phyloP scores from a whole-genome alignment of 2,888 invertebrate species.

The Ypsolopha scabrella region DNA sequence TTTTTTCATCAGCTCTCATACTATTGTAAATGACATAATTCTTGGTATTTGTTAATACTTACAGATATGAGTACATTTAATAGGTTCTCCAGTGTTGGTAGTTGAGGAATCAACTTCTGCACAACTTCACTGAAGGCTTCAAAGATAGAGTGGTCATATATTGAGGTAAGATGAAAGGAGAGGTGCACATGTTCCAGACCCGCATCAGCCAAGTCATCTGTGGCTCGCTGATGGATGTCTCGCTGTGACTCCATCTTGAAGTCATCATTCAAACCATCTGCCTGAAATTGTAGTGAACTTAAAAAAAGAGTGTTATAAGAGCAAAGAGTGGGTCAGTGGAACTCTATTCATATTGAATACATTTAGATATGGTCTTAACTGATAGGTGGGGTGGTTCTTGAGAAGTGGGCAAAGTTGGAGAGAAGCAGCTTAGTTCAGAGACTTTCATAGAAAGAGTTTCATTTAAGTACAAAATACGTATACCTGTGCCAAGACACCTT shows the following conservation, averaged over 20 bases:
- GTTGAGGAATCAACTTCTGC: slow-evolving; percentile 97
- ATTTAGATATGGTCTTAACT: too few relatives aligned
- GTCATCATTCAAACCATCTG: slow-evolving; percentile 98
- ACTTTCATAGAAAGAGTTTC: too few relatives aligned
- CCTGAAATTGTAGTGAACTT: slow-evolving; percentile 43
- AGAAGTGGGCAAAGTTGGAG: too few relatives aligned
- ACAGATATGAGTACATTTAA: slow-evolving; percentile 98
- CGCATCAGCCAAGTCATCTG: slow-evolving; percentile 92
- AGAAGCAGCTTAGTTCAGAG: too few relatives aligned
- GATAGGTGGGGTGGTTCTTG: too few relatives aligned
- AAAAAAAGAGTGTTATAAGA: too few relatives aligned
- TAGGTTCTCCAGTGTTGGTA: slow-evolving; percentile 96
- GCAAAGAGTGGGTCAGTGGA: too few relatives aligned
- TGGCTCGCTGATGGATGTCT: slow-evolving; percentile 97
- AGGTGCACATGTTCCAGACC: slow-evolving; percentile 90
- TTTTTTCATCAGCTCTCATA: too few relatives aligned
- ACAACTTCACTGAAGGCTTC: slow-evolving; percentile 99
- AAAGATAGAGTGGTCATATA: slow-evolving; percentile 99
- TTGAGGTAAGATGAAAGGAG: slow-evolving; percentile 97
- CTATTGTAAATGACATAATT: too few relatives aligned
- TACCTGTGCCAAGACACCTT: too few relatives aligned
- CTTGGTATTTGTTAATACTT: slow-evolving; percentile 39
- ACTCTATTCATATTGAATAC: too few relatives aligned
- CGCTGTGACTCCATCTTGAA: slow-evolving; percentile 99
- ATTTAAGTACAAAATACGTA: too few relatives aligned